Evolutionary conservation across 1,140 invertebrate species (phyloP), one percentile per base, ranked within the genome.

Genomic region (Triops cancriformis): DNA sequence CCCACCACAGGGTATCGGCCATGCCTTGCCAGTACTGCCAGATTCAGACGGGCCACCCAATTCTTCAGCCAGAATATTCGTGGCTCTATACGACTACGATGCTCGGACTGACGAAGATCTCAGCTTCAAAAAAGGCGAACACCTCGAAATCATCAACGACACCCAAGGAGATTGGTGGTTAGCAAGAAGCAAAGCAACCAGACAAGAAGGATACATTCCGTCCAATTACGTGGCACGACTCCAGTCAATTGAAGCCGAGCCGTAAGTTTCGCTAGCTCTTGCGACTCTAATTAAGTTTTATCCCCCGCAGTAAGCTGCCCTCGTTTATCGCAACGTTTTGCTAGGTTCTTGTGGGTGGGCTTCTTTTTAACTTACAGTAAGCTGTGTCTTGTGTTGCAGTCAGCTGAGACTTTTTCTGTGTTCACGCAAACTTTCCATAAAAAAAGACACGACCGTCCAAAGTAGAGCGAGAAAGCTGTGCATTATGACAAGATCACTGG

Each of bases 111-210:
- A 98, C 85, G 97, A 99, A 86, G 98, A 99, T 86, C 88, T 99
- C 76, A 97, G 95, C 86, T 98, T 99, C 86, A 91, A 96, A 81
- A 98, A 99, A 86, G 97, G 97, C 51, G 97, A 99, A 85, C 94
- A 98, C 87, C 88, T 99, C 83, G 97, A 99, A 86, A 98, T 99
- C 80, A 86, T 99, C 80, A 98, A 99, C 87, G 97, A 99, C 87
- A 98, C 95, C 77, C 94, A 97, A 85, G 96, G 97, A 75, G 98
- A 99, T 85, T 99, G 98, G 98, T 99, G 98, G 98, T 90, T 98
- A 82, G 97, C 97, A 73, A 90, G 93, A 82, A 97, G 95, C 86
- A 95, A 96, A 88, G 90, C 94, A 81, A 96, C 95, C 43, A 92
- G 93, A 85, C 92, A 95, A 85, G 95, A 98, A 86, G 98, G 98